Evolutionary conservation across 1,140 invertebrate genomes (phyloP).

Genomic region (Callitettix versicolor): DNA sequence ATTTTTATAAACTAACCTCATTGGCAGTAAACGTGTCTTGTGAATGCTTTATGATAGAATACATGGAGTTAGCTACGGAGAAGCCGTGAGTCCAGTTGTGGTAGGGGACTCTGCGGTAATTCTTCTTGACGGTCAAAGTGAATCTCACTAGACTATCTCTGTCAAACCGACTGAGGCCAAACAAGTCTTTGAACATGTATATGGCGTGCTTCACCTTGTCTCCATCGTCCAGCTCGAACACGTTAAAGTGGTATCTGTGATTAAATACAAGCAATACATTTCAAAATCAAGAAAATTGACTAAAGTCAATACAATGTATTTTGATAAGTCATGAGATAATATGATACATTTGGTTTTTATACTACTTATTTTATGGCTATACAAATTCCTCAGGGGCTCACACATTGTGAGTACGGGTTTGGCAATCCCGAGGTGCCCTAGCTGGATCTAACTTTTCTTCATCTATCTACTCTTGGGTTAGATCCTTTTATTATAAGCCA

Average conservation of each 20-base stretch:
- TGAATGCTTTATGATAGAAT: conserved; percentile 55
- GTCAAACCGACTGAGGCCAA: conserved; percentile 48
- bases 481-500: no score
- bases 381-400: no score
- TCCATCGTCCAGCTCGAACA: conserved; percentile 52
- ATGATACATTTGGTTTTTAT: neutral
- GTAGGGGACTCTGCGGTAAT: conserved; percentile 70
- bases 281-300: neutral
- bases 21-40: conserved; percentile 42
- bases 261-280: no score
- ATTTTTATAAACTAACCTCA: conserved; percentile 44
- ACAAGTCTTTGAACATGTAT: conserved; percentile 70
- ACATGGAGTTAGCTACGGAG: conserved; percentile 74
- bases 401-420: no score
- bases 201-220: conserved; percentile 59
- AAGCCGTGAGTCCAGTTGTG: conserved; percentile 83
- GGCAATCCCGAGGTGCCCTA: no score
- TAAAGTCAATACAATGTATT: no score
- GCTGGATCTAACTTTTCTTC: no score
- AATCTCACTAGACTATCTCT: conserved; percentile 53
- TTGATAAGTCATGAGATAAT: no score
- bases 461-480: no score
- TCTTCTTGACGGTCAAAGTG: conserved; percentile 68
- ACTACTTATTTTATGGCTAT: neutral
- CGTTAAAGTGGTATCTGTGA: conserved; percentile 59